A percentile compares a stretch with the other conserved stretches of the same genome.
phyloP scores from a whole-genome alignment of 30 jellyfish, hydroid and myxozoan species.

The Catostylus mosaicus region DNA sequence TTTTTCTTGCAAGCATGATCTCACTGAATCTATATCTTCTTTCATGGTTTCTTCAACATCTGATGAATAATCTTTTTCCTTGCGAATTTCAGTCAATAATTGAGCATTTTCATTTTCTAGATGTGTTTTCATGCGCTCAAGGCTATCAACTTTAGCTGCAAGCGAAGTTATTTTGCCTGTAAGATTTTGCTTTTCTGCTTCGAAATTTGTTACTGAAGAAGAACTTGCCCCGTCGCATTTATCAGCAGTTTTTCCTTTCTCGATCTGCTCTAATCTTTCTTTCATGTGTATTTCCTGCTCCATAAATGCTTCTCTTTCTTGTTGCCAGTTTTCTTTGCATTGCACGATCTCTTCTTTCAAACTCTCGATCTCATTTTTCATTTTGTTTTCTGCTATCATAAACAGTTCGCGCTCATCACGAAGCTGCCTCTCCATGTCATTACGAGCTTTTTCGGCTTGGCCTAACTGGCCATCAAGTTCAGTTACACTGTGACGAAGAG shows the following conservation, averaged over 20 bases:
- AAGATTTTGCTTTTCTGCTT: conserved; percentile 19
- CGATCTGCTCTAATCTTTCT: not conserved
- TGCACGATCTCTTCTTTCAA: conserved; percentile 29
- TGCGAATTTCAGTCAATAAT: conserved; percentile 23
- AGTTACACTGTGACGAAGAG: conserved; percentile 27
- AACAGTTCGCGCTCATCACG: conserved; percentile 56
- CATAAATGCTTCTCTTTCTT: conserved; percentile 50
- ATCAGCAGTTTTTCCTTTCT: not conserved
- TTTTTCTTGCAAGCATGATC: conserved; percentile 32
- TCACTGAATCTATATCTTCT: conserved; percentile 42
- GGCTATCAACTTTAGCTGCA: conserved; percentile 19
- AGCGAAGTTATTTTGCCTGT: conserved; percentile 19
- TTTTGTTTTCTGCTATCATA: conserved; percentile 32
- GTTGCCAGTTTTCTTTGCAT: conserved; percentile 42
- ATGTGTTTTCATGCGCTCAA: conserved; percentile 15
- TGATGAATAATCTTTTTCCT: conserved; percentile 28
- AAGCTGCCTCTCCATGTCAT: conserved; percentile 25
- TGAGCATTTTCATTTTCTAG: conserved; percentile 37
- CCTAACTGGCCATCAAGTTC: conserved; percentile 32
- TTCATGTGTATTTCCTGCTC: conserved; percentile 38
- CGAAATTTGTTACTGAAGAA: not conserved
- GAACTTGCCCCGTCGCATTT: not conserved
- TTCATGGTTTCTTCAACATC: conserved; percentile 65
- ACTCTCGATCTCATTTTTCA: conserved; percentile 42
- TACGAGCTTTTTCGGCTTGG: conserved; percentile 35